phyloP scores from a whole-genome alignment of 2,113 vertebrate genomes.

The Perca schrenkii region DNA sequence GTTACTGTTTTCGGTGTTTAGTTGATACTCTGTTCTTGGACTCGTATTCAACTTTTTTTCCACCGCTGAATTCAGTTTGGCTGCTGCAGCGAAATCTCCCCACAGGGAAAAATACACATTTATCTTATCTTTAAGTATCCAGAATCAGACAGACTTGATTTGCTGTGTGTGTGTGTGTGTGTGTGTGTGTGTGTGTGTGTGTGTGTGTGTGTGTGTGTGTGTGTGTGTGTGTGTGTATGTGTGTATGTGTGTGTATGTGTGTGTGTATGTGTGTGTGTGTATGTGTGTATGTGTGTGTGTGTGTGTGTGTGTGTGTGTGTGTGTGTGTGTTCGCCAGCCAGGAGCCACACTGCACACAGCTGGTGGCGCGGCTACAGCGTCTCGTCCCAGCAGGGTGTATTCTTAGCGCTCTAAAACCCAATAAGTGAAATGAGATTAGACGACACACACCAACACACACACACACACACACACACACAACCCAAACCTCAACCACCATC shows the following conservation, averaged over 20 bases:
- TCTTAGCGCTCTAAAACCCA: conserved; percentile 71
- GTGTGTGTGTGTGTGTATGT: conserved; percentile 28
- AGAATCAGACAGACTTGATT: conserved; percentile 28
- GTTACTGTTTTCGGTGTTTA: conserved; percentile 34
- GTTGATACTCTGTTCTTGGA: conserved; percentile 29
- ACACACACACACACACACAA: conserved; percentile 8
- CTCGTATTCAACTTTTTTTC: background rate
- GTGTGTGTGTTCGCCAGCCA: conserved; percentile 24
- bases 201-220: conserved; percentile 27
- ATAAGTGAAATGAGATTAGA: conserved; percentile 76
- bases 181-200: conserved; percentile 38
- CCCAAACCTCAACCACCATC: conserved; percentile 37
- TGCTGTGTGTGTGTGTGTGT: conserved; percentile 14
- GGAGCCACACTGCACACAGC: conserved; percentile 61
- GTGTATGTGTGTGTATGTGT: conserved; percentile 12
- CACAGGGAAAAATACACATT: conserved; percentile 22
- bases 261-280: too few relatives aligned
- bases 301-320: conserved; percentile 27
- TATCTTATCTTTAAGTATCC: conserved; percentile 49
- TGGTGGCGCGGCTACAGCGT: conserved; percentile 46
- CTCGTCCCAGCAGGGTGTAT: conserved; percentile 65
- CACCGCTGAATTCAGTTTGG: conserved; percentile 29
- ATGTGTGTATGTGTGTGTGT: conserved; percentile 1
- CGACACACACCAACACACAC: conserved; percentile 37
- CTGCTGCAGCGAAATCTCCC: background rate